phyloP scores from a whole-genome alignment of 2,113 vertebrate species.

The Myodes glareolus region DNA sequence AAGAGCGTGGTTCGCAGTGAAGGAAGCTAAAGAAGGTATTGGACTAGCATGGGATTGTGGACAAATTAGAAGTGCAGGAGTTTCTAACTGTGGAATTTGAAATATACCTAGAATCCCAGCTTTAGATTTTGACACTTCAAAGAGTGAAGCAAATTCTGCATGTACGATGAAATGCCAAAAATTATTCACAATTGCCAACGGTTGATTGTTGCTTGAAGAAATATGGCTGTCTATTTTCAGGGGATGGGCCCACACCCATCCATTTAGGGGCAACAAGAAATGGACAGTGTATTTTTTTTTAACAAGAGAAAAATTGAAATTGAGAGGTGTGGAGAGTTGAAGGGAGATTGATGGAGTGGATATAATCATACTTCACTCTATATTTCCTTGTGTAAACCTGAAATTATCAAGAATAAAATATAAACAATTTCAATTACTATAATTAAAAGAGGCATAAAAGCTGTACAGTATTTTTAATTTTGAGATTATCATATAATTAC shows the following conservation, averaged over 20 bases:
- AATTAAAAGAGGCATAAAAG: neutral
- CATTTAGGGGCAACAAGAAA: neutral
- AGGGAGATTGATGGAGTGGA: neutral
- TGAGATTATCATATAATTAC: neutral
- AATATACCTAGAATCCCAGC: neutral
- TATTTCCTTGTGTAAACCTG: neutral
- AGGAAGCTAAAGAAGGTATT: neutral
- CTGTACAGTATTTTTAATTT: neutral
- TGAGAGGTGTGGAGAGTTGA: neutral
- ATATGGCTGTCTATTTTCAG: neutral
- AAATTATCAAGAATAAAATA: neutral
- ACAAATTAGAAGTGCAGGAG: neutral
- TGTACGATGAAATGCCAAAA: rapidly evolving
- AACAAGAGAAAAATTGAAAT: neutral
- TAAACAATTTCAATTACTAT: neutral
- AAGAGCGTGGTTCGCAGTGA: rapidly evolving
- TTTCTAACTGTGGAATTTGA: neutral
- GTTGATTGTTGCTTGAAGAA: too few relatives aligned
- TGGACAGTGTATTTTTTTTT: neutral
- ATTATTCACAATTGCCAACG: neutral
- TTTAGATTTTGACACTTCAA: neutral
- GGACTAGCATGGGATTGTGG: too few relatives aligned
- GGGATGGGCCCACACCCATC: too few relatives aligned
- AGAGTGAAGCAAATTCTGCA: neutral
- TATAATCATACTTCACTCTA: neutral